Conservation (phyloP, 2,888 invertebrate genomes). For the Tortrix viridana region DNA sequence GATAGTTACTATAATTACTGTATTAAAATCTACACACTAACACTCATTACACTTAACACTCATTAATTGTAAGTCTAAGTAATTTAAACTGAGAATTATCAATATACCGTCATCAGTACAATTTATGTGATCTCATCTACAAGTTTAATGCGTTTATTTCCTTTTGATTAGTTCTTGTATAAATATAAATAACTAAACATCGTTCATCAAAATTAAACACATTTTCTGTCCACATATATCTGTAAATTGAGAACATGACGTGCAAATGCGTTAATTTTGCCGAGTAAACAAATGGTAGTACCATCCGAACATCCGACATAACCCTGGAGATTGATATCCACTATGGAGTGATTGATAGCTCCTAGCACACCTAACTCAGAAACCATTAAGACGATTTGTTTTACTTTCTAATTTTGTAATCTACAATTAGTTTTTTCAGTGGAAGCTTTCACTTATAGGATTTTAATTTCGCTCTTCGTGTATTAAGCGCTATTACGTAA, state of each 20-base stretch:
- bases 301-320: constrained; percentile 10
- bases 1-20: constrained; percentile 11
- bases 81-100: constrained; percentile 12
- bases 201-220: constrained; percentile 20
- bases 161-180: constrained; percentile 19
- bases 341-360: constrained; percentile 58
- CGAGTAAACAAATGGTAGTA: constrained; percentile 7
- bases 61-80: constrained; percentile 5
- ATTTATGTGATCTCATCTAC: constrained; percentile 26
- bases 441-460: constrained; percentile 66
- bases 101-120: neutral
- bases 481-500: constrained; percentile 26
- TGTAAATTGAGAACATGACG: constrained; percentile 2
- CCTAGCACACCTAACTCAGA: constrained; percentile 48
- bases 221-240: neutral
- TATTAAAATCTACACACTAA: constrained; percentile 23
- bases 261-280: constrained; percentile 4
- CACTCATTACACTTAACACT: too few relatives aligned
- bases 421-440: constrained; percentile 62
- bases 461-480: constrained; percentile 49
- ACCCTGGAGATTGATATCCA: constrained; percentile 41
- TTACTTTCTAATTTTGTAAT: constrained; percentile 62
- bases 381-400: constrained; percentile 63
- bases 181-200: constrained; percentile 21
- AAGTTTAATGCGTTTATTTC: constrained; percentile 23